phyloP scores from a whole-genome alignment of 2,888 invertebrate species.

The Andrena marginata region DNA sequence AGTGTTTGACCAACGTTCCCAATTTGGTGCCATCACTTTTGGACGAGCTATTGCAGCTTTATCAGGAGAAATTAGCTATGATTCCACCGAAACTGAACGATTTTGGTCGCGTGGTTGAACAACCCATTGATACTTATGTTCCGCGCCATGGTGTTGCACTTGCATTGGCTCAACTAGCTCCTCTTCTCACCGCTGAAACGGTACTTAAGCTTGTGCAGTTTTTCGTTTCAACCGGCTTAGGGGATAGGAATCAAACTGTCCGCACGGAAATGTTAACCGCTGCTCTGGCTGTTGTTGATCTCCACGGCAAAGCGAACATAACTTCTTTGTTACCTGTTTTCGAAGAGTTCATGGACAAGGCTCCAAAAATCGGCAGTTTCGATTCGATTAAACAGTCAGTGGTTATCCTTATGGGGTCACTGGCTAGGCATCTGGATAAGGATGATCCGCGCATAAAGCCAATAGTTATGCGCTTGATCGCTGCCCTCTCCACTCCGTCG shows the following conservation, averaged over 20 bases:
- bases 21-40: constrained; percentile 87
- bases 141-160: constrained; percentile 95
- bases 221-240: constrained; percentile 94
- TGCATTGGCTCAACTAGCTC: constrained; percentile 92
- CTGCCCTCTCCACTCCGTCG: constrained; percentile 97
- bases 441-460: constrained; percentile 96
- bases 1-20: constrained; percentile 87
- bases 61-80: constrained; percentile 91
- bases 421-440: constrained; percentile 97
- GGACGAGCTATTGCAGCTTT: constrained; percentile 89
- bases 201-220: constrained; percentile 91
- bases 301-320: constrained; percentile 93
- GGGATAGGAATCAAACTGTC: constrained; percentile 93
- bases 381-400: constrained; percentile 98
- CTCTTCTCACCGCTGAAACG: constrained; percentile 89
- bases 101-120: constrained; percentile 95
- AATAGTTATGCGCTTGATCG: constrained; percentile 95
- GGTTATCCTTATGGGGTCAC: constrained; percentile 98
- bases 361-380: constrained; percentile 95
- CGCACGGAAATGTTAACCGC: constrained; percentile 97
- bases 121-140: constrained; percentile 95
- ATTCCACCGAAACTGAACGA: constrained; percentile 95
- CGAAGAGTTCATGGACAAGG: constrained; percentile 96
- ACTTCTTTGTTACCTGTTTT: constrained; percentile 94
- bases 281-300: constrained; percentile 95